Evolutionary conservation across 2,797 vertebrate species (phyloP).

Genomic region (Ctenopoma kingsleyae): DNA sequence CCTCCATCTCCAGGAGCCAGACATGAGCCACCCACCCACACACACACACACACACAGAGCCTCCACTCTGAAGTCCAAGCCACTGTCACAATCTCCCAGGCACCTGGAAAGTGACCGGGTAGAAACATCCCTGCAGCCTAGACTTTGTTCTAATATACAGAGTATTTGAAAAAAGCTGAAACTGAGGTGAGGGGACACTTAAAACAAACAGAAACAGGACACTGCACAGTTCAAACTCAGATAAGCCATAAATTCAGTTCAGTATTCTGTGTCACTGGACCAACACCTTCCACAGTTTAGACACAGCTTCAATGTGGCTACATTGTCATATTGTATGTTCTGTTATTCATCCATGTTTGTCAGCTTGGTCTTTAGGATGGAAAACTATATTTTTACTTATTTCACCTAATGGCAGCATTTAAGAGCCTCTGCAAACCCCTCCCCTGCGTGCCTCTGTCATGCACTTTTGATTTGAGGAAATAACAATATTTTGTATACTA

Average conservation of each 20-base stretch:
- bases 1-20: slow-evolving; percentile 13
- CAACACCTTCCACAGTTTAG: slow-evolving; percentile 9
- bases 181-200: slow-evolving; percentile 17
- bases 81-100: slow-evolving; percentile 66
- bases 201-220: slow-evolving; percentile 27
- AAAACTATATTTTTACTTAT: neutral
- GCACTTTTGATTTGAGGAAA: too few species aligned
- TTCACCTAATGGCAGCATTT: neutral
- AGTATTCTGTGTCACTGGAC: slow-evolving; percentile 2
- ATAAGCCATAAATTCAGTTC: slow-evolving; percentile 18
- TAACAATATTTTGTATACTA: too few species aligned
- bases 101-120: slow-evolving; percentile 50
- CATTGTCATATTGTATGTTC: neutral
- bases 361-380: neutral
- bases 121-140: slow-evolving; percentile 43
- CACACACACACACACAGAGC: neutral
- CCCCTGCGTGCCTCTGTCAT: too few species aligned
- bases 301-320: neutral
- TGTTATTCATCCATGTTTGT: neutral
- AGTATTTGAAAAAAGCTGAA: slow-evolving; percentile 25
- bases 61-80: slow-evolving; percentile 12
- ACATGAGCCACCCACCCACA: neutral
- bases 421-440: neutral
- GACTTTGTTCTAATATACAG: slow-evolving; percentile 44
- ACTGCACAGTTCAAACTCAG: slow-evolving; percentile 3